Evolutionary conservation across 2,888 invertebrate genomes (phyloP).

Genomic region (Agonum fuliginosum): DNA sequence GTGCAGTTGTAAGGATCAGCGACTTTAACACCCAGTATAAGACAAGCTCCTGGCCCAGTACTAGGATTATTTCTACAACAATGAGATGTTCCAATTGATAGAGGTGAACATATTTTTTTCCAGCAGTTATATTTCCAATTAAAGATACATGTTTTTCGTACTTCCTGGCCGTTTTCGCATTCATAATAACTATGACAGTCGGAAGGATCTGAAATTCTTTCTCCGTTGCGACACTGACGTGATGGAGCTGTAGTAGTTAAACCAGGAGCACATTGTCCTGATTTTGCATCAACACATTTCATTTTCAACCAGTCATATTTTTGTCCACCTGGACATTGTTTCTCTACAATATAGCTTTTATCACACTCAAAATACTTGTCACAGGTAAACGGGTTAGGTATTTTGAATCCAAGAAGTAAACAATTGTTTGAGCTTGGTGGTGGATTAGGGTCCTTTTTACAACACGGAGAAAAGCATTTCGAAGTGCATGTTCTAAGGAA

Average conservation of each 20-base stretch:
- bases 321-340: constrained; percentile 8
- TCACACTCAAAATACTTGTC: constrained; percentile 40
- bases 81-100: not conserved
- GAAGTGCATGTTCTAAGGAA: not conserved
- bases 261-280: constrained; percentile 7
- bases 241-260: not conserved
- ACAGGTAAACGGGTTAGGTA: constrained; percentile 28
- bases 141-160: not conserved
- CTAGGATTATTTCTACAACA: constrained; percentile 11
- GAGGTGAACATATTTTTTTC: not conserved
- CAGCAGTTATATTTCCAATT: constrained; percentile 10
- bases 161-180: constrained; percentile 1
- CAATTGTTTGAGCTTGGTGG: not conserved
- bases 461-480: not conserved
- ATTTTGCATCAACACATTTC: constrained; percentile 22
- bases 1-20: constrained; percentile 15
- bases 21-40: not conserved
- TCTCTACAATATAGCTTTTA: not conserved
- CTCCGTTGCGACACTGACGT: not conserved
- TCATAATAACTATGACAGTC: constrained; percentile 16
- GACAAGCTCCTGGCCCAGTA: not conserved
- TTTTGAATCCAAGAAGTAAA: not conserved
- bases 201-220: not conserved
- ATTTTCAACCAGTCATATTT: constrained; percentile 5
- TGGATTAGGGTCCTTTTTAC: not conserved